Conservation (phyloP, 2,888 invertebrate genomes). For the Leptinotarsa tumamoca region DNA sequence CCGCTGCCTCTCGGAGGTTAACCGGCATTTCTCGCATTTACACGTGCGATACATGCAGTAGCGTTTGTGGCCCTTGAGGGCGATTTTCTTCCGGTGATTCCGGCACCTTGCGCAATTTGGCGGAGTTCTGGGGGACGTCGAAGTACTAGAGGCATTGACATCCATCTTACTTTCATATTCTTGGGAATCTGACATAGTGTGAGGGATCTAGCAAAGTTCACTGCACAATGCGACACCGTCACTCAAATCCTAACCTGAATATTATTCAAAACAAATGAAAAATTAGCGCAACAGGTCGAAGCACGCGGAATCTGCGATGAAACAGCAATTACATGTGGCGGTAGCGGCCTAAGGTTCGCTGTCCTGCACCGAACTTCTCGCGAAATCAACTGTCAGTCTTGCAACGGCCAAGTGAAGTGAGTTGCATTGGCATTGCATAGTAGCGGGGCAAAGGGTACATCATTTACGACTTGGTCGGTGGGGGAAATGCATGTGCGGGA, state of each 20-base stretch:
- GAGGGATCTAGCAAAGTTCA: conserved; percentile 18
- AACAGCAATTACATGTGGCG: conserved; percentile 23
- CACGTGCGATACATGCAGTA: conserved; percentile 90
- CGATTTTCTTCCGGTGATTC: conserved; percentile 90
- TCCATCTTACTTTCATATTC: conserved; percentile 70
- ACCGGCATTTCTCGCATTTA: conserved; percentile 86
- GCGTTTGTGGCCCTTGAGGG: conserved; percentile 91
- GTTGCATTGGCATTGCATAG: conserved; percentile 62
- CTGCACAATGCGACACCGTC: conserved; percentile 25
- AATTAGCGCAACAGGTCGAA: conserved; percentile 44
- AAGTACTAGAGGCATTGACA: conserved; percentile 70
- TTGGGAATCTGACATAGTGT: conserved; percentile 67
- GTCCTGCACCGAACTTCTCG: conserved; percentile 49
- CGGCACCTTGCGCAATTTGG: conserved; percentile 94
- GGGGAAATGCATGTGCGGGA: conserved; percentile 65
- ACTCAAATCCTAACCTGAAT: conserved; percentile 6
- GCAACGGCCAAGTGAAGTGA: conserved; percentile 65
- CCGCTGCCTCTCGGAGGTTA: conserved; percentile 87
- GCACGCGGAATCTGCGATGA: conserved; percentile 28
- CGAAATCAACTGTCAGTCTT: conserved; percentile 65
- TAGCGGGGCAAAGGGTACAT: conserved; percentile 61
- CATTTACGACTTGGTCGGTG: conserved; percentile 61
- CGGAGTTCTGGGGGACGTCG: conserved; percentile 78
- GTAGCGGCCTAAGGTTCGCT: conserved; percentile 25
- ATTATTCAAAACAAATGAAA: conserved; percentile 4